Evolutionary conservation across 2,797 vertebrate genomes (phyloP).

Genomic region (Hippopotamyrus pictus): DNA sequence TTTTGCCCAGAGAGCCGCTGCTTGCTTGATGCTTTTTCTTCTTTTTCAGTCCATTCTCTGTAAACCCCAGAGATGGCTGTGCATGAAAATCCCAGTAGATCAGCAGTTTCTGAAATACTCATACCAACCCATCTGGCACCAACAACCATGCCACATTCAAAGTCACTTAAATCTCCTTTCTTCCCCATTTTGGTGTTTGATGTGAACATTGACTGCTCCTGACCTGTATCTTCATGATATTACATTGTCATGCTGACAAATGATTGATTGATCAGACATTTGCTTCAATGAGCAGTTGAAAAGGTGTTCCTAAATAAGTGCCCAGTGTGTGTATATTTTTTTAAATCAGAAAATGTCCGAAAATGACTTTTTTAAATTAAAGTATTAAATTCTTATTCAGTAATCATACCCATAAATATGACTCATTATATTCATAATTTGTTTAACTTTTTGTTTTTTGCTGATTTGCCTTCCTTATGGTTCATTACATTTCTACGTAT

Average conservation of each 20-base stretch:
- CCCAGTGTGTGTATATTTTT: background rate
- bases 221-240: background rate
- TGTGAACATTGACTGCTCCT: background rate
- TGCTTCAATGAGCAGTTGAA: background rate
- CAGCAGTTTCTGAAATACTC: background rate
- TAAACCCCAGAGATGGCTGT: background rate
- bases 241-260: background rate
- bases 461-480: background rate
- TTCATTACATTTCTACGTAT: background rate
- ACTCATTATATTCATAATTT: background rate
- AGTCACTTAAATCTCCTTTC: background rate
- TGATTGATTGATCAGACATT: background rate
- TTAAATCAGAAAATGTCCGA: background rate
- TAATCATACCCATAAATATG: background rate
- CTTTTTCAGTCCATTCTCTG: background rate
- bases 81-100: background rate
- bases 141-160: background rate
- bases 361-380: background rate
- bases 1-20: background rate
- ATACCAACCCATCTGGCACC: background rate
- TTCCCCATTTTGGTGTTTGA: background rate
- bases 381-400: background rate
- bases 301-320: background rate
- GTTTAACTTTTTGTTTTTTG: background rate
- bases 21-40: background rate